Percentiles rank a stretch among this genome's conserved stretches.
Conservation (phyloP, 1,140 invertebrate species). For the Steinernema khuongi region DNA sequence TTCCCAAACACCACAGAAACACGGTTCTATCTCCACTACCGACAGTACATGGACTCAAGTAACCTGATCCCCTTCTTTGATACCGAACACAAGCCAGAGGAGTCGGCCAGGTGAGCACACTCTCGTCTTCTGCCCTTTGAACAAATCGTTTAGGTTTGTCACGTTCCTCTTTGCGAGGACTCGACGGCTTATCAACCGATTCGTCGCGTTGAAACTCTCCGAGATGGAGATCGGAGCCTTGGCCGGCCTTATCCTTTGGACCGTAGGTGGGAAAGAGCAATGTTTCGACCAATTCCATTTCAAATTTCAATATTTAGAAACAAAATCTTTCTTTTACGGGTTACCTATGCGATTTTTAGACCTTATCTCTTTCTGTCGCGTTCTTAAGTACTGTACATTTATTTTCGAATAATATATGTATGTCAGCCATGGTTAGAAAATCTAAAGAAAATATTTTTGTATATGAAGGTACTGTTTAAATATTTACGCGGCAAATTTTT, state of each 20-base stretch:
- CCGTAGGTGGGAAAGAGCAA: neutral
- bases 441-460: too few relatives aligned
- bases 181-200: neutral
- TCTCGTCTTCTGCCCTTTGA: too few relatives aligned
- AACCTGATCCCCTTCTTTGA: neutral
- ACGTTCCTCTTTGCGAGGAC: neutral
- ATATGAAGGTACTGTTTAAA: too few relatives aligned
- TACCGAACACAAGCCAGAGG: slow-evolving; percentile 21
- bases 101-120: slow-evolving; percentile 11
- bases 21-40: neutral
- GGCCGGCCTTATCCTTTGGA: neutral
- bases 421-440: too few relatives aligned
- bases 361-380: too few relatives aligned
- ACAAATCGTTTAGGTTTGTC: neutral
- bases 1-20: neutral
- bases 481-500: too few relatives aligned
- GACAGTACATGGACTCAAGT: neutral
- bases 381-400: too few relatives aligned
- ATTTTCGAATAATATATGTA: too few relatives aligned
- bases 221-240: neutral
- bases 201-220: neutral
- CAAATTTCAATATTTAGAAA: too few relatives aligned
- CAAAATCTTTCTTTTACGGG: too few relatives aligned
- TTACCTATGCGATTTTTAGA: too few relatives aligned
- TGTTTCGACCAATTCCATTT: too few relatives aligned